Percentiles rank a stretch among this genome's conserved stretches.
Conservation (phyloP, 1,140 invertebrate genomes). For the Elymnias hypermnestra region DNA sequence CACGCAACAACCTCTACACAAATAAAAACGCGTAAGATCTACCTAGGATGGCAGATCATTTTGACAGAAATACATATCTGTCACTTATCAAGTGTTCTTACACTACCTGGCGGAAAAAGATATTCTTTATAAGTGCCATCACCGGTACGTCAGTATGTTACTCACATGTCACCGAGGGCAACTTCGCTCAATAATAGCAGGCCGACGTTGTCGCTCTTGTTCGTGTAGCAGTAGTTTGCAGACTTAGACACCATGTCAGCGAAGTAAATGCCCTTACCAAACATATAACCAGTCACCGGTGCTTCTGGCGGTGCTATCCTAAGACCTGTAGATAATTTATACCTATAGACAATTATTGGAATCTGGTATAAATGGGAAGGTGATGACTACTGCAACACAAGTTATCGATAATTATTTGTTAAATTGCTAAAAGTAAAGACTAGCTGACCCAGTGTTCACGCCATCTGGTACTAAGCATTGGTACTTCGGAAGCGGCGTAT, state of each 20-base stretch:
- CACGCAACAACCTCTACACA: too few species aligned
- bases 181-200: constrained; percentile 96
- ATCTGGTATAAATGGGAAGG: too few species aligned
- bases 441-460: too few species aligned
- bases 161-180: constrained; percentile 94
- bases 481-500: too few species aligned
- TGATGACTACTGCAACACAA: too few species aligned
- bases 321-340: constrained; percentile 79
- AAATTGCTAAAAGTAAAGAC: too few species aligned
- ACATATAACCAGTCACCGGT: constrained; percentile 98
- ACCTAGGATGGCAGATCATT: background rate
- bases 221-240: constrained; percentile 96
- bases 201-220: constrained; percentile 82
- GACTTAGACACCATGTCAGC: constrained; percentile 99
- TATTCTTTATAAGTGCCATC: background rate
- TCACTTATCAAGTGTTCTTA: background rate
- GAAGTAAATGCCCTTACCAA: constrained; percentile 97
- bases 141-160: constrained; percentile 15
- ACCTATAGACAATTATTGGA: too few species aligned
- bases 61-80: background rate
- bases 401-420: too few species aligned
- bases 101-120: background rate
- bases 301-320: constrained; percentile 97
- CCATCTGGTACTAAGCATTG: too few species aligned
- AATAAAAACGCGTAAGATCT: background rate